phyloP scores from a whole-genome alignment of 2,113 vertebrate genomes.

The Chlorodrepanis virens region DNA sequence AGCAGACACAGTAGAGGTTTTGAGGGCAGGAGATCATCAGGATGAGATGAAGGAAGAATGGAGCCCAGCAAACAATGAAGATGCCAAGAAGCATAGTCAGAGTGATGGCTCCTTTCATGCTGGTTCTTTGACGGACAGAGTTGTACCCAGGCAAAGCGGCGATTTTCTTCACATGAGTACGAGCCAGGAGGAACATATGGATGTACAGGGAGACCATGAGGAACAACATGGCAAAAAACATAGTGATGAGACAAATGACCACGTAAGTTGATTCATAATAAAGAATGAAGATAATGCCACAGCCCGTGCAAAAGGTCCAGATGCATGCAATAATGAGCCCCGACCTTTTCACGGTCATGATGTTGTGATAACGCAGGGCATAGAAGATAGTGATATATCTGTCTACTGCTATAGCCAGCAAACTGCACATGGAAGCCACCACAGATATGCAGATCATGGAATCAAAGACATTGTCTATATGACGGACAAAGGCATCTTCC shows the following conservation, averaged over 20 bases:
- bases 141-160: slow-evolving; percentile 82
- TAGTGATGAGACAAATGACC: slow-evolving; percentile 89
- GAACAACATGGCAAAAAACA: slow-evolving; percentile 94
- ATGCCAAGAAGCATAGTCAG: slow-evolving; percentile 91
- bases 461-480: slow-evolving; percentile 94
- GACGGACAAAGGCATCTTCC: slow-evolving; percentile 86
- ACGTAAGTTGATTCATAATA: slow-evolving; percentile 90
- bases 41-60: slow-evolving; percentile 95
- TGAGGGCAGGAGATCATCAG: slow-evolving; percentile 93
- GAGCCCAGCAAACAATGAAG: slow-evolving; percentile 94
- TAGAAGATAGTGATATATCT: slow-evolving; percentile 95
- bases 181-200: slow-evolving; percentile 95
- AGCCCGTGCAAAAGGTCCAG: slow-evolving; percentile 91
- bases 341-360: slow-evolving; percentile 87
- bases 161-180: slow-evolving; percentile 88
- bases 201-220: slow-evolving; percentile 93
- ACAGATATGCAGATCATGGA: slow-evolving; percentile 97
- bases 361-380: slow-evolving; percentile 91
- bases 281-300: slow-evolving; percentile 91
- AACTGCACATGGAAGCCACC: slow-evolving; percentile 94
- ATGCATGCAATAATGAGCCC: slow-evolving; percentile 85
- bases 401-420: slow-evolving; percentile 92
- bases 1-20: slow-evolving; percentile 93
- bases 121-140: slow-evolving; percentile 82
- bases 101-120: slow-evolving; percentile 90